Percentiles rank a stretch among this genome's conserved stretches.
phyloP scores from a whole-genome alignment of 2,797 vertebrate genomes.

The Myotis pilosus region DNA sequence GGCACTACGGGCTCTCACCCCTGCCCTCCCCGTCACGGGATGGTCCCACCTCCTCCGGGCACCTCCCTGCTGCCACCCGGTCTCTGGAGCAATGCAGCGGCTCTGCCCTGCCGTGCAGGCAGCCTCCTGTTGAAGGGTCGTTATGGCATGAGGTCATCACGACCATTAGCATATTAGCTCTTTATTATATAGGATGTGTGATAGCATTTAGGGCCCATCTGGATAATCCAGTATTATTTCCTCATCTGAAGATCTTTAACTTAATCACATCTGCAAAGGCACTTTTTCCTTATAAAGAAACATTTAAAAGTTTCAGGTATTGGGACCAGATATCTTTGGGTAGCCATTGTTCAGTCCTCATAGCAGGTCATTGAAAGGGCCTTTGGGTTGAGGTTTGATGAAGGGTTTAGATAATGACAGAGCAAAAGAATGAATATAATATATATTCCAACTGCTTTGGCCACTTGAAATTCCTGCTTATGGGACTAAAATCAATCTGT shows the following conservation, averaged over 20 bases:
- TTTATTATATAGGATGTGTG: neutral
- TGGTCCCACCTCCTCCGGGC: too few species aligned
- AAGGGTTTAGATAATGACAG: neutral
- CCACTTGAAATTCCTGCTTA: conserved; percentile 1
- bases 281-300: neutral
- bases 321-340: neutral
- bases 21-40: too few species aligned
- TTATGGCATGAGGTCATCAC: too few species aligned
- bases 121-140: too few species aligned
- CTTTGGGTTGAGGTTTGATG: conserved; percentile 22
- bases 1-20: too few species aligned
- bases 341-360: neutral
- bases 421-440: neutral
- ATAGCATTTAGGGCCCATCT: neutral
- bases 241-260: neutral
- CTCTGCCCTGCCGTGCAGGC: too few species aligned
- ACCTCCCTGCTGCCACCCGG: too few species aligned
- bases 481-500: neutral
- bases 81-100: too few species aligned
- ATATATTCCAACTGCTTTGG: neutral
- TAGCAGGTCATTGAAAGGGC: neutral
- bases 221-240: neutral
- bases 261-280: neutral
- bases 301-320: neutral
- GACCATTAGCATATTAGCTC: too few species aligned